Conservation (phyloP, 2,797 vertebrate species). For the Galago senegalensis region DNA sequence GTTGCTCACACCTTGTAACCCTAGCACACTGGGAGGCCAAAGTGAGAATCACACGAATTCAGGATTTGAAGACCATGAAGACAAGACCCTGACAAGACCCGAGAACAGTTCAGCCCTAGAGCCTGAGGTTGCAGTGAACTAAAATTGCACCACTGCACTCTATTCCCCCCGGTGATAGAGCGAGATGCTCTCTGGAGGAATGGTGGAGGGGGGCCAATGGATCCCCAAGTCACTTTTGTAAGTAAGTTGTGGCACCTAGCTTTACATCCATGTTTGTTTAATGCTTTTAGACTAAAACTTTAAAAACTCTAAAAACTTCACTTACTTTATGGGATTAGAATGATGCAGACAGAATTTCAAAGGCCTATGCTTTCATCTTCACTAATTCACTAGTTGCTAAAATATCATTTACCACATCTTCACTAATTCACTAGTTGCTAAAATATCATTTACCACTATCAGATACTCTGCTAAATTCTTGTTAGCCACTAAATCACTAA, state of each 20-base stretch:
- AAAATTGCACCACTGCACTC: not conserved
- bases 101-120: too few species aligned
- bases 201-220: not conserved
- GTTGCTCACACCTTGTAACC: not conserved
- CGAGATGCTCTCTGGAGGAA: not conserved
- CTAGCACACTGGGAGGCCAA: not conserved
- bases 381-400: conserved; percentile 1
- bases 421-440: not conserved
- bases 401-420: not conserved
- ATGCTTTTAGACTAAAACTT: not conserved
- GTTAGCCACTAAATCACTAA: conserved; percentile 6
- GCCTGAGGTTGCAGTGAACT: not conserved
- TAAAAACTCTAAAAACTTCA: conserved; percentile 48
- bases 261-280: not conserved
- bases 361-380: not conserved
- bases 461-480: not conserved
- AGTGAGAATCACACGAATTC: not conserved
- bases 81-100: too few species aligned
- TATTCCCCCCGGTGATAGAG: not conserved
- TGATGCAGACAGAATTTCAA: conserved; percentile 32
- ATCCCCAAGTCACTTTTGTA: not conserved
- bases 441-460: not conserved
- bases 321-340: conserved; percentile 35
- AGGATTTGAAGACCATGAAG: not conserved
- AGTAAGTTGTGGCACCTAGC: not conserved